Conservation (phyloP, 2,797 vertebrate species). For the Liasis olivaceus region DNA sequence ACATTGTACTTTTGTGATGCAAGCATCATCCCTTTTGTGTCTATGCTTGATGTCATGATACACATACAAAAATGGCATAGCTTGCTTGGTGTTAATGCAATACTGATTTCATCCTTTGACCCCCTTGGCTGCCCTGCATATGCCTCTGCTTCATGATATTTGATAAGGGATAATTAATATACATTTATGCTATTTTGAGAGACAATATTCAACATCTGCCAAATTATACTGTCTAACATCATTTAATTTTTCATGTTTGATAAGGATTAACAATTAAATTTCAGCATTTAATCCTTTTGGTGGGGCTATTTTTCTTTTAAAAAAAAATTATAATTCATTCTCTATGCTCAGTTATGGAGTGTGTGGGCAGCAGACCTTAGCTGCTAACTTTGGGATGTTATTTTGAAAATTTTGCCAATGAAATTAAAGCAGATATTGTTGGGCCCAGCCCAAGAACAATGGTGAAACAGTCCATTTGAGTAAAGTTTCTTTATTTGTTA, state of each 20-base stretch:
- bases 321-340: background rate
- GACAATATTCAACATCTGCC: background rate
- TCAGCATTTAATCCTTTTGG: background rate
- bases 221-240: background rate
- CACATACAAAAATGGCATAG: background rate
- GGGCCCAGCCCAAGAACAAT: no score
- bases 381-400: background rate
- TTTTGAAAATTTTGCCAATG: background rate
- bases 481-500: no score
- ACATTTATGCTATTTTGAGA: background rate
- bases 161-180: background rate
- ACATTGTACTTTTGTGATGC: background rate
- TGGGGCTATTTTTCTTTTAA: background rate
- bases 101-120: background rate
- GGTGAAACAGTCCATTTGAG: no score
- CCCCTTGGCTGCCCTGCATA: no score
- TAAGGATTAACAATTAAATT: background rate
- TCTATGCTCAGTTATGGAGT: background rate
- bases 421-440: background rate
- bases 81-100: background rate
- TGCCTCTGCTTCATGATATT: background rate
- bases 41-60: background rate
- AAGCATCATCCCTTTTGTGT: background rate
- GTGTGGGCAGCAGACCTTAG: background rate
- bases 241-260: background rate